Conservation (phyloP, 1,140 invertebrate species). For the Acromyrmex echinatior region DNA sequence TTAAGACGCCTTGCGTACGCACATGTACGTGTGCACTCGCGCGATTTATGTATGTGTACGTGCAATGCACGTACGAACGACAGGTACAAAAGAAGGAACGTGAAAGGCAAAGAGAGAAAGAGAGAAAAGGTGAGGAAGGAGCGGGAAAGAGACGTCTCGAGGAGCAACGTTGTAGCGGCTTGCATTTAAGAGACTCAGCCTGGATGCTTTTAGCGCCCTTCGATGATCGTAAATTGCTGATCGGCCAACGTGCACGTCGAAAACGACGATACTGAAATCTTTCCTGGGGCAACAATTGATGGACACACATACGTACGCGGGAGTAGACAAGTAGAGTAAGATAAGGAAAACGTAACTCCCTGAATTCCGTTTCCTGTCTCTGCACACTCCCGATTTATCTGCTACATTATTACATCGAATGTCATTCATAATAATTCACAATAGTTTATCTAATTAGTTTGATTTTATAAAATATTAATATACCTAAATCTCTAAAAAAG, state of each 20-base stretch:
- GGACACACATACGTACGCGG: neutral
- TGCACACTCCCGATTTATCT: neutral
- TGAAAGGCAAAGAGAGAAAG: conserved; percentile 12
- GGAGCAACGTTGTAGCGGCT: conserved; percentile 26
- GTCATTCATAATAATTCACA: neutral
- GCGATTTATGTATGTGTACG: conserved; percentile 8
- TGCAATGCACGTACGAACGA: conserved; percentile 32
- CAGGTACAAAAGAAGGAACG: conserved; percentile 23
- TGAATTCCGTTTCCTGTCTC: neutral
- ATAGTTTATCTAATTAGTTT: conserved; percentile 24
- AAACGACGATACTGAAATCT: conserved; percentile 37
- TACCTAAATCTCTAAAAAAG: neutral
- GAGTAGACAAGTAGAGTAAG: neutral
- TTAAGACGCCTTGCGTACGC: conserved; percentile 45
- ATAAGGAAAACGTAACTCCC: conserved; percentile 1
- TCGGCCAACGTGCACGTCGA: conserved; percentile 57
- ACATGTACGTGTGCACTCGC: neutral
- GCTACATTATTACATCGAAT: neutral
- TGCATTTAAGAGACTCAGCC: conserved; percentile 24
- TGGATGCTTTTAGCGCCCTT: conserved; percentile 73
- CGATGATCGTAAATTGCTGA: conserved; percentile 77
- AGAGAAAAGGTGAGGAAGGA: neutral
- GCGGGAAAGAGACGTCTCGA: conserved; percentile 45
- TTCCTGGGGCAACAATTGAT: conserved; percentile 12
- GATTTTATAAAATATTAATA: neutral